Evolutionary conservation across 2,888 invertebrate genomes (phyloP), one percentile per base, ranked within the genome.

Genomic region (Lasioglossum lativentre): DNA sequence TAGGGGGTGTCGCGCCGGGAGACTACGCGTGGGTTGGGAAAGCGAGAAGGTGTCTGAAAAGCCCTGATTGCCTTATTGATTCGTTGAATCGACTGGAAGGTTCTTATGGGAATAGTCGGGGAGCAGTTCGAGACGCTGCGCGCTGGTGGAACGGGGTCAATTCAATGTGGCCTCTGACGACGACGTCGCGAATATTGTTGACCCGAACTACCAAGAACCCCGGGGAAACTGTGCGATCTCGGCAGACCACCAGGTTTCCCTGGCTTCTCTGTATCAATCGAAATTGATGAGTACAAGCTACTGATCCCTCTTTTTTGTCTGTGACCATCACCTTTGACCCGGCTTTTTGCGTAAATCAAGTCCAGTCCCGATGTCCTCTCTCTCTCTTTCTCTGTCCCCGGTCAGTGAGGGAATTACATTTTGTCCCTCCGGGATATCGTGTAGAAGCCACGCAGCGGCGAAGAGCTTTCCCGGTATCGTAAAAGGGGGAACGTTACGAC

Each of bases 401-500:
- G 42, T 38, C 45, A 34, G n/a, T n/a, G n/a, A 59, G n/a, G 14
- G 77, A 78, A 84, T 84, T 77, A 63, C 83, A 77, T 74, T 77
- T 52, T 42, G 77, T 78, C 68, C 82, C 74, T 70, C 38, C 19
- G 27, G 30, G 68, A 66, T 68, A 70, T 80, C 81, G 59, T 70
- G 74, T n/a, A n/a, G n/a, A n/a, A n/a, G 38, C 16, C 77, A 70
- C 63, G 74, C 70, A 52, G 52, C 71, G 34, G 63, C n/a, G 63
- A 63, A 83, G 78, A 84, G 83, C 47, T 73, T 72, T 80, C 77
- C 83, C 80, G 73, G 83, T 71, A 71, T 80, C 85, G 85, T 86
- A 86, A 86, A 84, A 74, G 80, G 71, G 77, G 63, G 59, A 42
- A 71, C 70, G 73, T 84, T 84, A 83, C 85, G 85, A 86, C 80